phyloP scores from a whole-genome alignment of 2,888 invertebrate species.

The Stegophylla sp. region DNA sequence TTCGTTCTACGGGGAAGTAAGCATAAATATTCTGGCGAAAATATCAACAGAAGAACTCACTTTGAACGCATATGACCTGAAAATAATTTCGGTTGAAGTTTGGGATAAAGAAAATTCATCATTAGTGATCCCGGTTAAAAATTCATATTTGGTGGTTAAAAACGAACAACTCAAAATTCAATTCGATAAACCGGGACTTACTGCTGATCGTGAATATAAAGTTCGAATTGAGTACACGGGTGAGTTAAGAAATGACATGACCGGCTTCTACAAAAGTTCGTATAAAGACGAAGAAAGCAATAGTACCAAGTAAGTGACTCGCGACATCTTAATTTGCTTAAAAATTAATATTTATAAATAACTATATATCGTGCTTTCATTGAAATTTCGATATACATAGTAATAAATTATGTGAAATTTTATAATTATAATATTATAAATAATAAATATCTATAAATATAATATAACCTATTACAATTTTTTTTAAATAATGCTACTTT shows the following conservation, averaged over 20 bases:
- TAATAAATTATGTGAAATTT: too few relatives aligned
- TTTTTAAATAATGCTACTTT: too few relatives aligned
- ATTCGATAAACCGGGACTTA: slow-evolving; percentile 6
- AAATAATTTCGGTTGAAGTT: not conserved
- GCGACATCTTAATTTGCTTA: too few relatives aligned
- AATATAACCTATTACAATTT: too few relatives aligned
- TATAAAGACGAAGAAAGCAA: slow-evolving; percentile 35
- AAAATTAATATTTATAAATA: too few relatives aligned
- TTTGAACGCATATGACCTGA: slow-evolving; percentile 6
- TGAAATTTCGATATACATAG: too few relatives aligned
- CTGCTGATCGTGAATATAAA: slow-evolving; percentile 32
- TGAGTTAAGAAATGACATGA: slow-evolving; percentile 56
- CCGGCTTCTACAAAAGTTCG: slow-evolving; percentile 60
- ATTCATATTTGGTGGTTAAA: not conserved
- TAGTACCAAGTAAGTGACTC: slow-evolving; percentile 29
- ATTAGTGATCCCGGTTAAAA: not conserved
- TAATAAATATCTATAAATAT: too few relatives aligned
- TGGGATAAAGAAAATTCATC: not conserved
- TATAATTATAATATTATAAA: too few relatives aligned
- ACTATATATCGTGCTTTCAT: too few relatives aligned
- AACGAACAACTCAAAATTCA: slow-evolving; percentile 38
- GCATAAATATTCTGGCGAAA: slow-evolving; percentile 1
- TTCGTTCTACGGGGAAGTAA: not conserved
- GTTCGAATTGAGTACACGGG: slow-evolving; percentile 56
- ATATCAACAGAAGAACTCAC: slow-evolving; percentile 19